Percentiles rank a stretch among this genome's conserved stretches.
Conservation (phyloP, 2,797 vertebrate genomes). For the Sebastes oblongus region DNA sequence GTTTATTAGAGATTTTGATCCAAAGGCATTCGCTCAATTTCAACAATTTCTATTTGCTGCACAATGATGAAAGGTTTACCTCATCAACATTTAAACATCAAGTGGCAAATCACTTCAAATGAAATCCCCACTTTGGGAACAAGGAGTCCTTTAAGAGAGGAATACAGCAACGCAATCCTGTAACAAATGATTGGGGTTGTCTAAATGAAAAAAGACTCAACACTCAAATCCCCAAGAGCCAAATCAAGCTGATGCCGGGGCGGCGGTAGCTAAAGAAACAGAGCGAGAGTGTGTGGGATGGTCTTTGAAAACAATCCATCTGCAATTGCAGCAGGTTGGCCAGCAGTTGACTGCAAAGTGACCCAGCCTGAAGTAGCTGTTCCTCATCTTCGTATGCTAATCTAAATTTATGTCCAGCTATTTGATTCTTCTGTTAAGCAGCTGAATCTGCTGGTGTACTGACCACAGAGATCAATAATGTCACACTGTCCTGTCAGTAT, state of each 20-base stretch:
- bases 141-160: slow-evolving; percentile 4
- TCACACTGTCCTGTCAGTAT: slow-evolving; percentile 33
- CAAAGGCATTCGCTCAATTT: not conserved
- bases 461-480: slow-evolving; percentile 55
- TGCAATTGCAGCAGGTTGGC: slow-evolving; percentile 27
- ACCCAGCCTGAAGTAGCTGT: not conserved
- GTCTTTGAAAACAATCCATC: slow-evolving; percentile 38
- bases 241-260: slow-evolving; percentile 24
- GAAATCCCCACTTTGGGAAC: not conserved
- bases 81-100: slow-evolving; percentile 26
- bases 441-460: slow-evolving; percentile 43
- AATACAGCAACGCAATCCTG: not conserved
- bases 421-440: slow-evolving; percentile 44
- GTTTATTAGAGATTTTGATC: not conserved
- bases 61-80: not conserved
- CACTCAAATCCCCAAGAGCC: slow-evolving; percentile 15
- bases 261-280: slow-evolving; percentile 4
- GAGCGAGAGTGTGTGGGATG: slow-evolving; percentile 26
- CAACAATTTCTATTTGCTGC: not conserved
- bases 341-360: slow-evolving; percentile 18
- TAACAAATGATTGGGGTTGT: slow-evolving; percentile 3
- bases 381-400: slow-evolving; percentile 43
- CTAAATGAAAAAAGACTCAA: slow-evolving; percentile 19
- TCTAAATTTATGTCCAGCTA: slow-evolving; percentile 41
- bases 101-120: slow-evolving; percentile 27